phyloP scores from a whole-genome alignment of 2,113 vertebrate species.

The Sander lucioperca region DNA sequence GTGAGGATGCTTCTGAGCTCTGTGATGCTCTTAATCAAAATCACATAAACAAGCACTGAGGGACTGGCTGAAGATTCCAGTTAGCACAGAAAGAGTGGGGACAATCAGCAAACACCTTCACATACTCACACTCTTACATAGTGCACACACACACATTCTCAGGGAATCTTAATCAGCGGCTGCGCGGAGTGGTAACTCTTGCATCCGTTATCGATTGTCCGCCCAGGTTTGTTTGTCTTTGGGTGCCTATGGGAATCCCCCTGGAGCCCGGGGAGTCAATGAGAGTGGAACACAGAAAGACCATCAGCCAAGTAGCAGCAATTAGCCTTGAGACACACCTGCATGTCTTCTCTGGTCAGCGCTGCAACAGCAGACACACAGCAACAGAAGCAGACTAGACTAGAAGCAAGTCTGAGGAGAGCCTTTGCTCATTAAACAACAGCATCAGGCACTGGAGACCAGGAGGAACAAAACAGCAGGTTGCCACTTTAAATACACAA shows the following conservation, averaged over 20 bases:
- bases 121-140: constrained; percentile 14
- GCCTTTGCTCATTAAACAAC: constrained; percentile 68
- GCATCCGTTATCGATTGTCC: constrained; percentile 80
- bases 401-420: constrained; percentile 36
- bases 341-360: constrained; percentile 70
- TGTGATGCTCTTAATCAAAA: constrained; percentile 67
- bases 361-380: constrained; percentile 48
- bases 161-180: constrained; percentile 77
- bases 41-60: constrained; percentile 67
- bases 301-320: constrained; percentile 74
- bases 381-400: constrained; percentile 50
- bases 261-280: constrained; percentile 75
- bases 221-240: constrained; percentile 82
- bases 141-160: constrained; percentile 25
- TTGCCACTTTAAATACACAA: constrained; percentile 65
- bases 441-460: constrained; percentile 46
- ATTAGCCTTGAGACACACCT: constrained; percentile 77
- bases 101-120: constrained; percentile 59
- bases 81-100: constrained; percentile 46
- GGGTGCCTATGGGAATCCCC: constrained; percentile 71
- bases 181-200: constrained; percentile 68
- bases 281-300: constrained; percentile 70
- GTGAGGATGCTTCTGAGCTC: constrained; percentile 42
- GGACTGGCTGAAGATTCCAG: constrained; percentile 56
- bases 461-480: constrained; percentile 56